Conservation (phyloP, 1,140 invertebrate species). For the Ylistrum balloti region DNA sequence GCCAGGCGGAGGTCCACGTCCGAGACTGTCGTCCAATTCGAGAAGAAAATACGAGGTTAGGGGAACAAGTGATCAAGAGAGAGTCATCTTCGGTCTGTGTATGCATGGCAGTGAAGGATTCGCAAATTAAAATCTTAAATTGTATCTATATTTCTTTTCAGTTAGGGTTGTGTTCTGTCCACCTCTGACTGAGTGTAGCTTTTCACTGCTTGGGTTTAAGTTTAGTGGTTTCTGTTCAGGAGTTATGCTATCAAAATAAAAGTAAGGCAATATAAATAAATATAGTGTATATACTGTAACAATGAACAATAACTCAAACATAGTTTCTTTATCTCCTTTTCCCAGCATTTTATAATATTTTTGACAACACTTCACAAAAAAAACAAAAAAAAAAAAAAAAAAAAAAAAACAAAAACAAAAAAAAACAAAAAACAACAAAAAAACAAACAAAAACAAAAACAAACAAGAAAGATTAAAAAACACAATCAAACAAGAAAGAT, state of each 20-base stretch:
- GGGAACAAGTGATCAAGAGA: neutral
- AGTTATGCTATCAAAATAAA: neutral
- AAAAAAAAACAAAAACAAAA: no score
- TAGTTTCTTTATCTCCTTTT: no score
- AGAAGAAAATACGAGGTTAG: constrained; percentile 34
- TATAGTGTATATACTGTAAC: no score
- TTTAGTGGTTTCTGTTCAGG: neutral
- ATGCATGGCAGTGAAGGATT: neutral
- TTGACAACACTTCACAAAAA: no score
- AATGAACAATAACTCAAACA: no score
- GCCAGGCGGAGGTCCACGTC: constrained; percentile 18
- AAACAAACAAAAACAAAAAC: no score
- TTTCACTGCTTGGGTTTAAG: neutral
- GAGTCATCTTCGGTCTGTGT: neutral
- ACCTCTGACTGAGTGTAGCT: neutral
- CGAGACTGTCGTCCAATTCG: constrained; percentile 16
- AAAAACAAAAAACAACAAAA: no score
- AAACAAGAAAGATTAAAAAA: no score
- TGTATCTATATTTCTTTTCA: constrained; percentile 11
- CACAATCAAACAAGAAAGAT: no score
- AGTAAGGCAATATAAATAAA: no score
- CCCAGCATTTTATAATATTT: no score
- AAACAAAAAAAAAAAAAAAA: no score
- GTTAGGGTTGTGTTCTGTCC: neutral
- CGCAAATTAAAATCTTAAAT: constrained; percentile 1